A percentile compares a stretch with the other conserved stretches of the same genome.
Evolutionary conservation across 2,888 invertebrate species (phyloP).

Genomic region (Clusia tigrina): DNA sequence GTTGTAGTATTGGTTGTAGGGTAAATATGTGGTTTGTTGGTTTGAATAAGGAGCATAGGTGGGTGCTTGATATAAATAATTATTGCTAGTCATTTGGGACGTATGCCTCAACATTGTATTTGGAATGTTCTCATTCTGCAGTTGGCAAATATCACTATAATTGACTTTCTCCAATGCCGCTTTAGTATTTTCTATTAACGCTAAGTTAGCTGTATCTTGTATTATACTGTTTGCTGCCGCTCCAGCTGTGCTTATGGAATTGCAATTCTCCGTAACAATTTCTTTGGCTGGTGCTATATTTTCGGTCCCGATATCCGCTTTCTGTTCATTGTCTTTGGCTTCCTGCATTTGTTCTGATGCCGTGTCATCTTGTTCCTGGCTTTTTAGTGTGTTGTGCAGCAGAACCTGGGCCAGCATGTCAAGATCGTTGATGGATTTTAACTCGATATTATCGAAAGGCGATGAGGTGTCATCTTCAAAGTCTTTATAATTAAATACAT

Average conservation of each 20-base stretch:
- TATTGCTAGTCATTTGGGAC: conserved; percentile 15
- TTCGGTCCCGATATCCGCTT: not conserved
- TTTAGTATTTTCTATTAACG: conserved; percentile 47
- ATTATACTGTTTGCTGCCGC: not conserved
- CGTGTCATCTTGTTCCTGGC: conserved; percentile 18
- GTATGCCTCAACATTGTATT: conserved; percentile 5
- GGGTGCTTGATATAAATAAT: conserved; percentile 18
- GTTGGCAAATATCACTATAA: conserved; percentile 40
- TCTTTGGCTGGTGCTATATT: conserved; percentile 8
- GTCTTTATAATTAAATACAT: conserved; percentile 71
- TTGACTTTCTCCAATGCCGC: conserved; percentile 47
- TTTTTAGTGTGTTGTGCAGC: conserved; percentile 64
- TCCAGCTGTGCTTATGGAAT: not conserved
- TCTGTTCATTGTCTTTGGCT: not conserved
- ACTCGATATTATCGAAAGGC: conserved; percentile 91
- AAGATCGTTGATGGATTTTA: conserved; percentile 92
- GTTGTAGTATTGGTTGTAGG: conserved; percentile 39
- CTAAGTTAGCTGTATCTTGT: conserved; percentile 28
- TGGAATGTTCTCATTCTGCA: conserved; percentile 49
- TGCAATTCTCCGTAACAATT: too few species aligned
- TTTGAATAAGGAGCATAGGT: conserved; percentile 21
- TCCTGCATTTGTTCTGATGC: conserved; percentile 19
- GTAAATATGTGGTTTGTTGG: conserved; percentile 32
- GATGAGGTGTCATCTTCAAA: conserved; percentile 89
- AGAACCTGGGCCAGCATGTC: conserved; percentile 86